A percentile compares a stretch with the other conserved stretches of the same genome.
Conservation (phyloP, 2,113 vertebrate genomes). For the Scytalopus superciliaris region DNA sequence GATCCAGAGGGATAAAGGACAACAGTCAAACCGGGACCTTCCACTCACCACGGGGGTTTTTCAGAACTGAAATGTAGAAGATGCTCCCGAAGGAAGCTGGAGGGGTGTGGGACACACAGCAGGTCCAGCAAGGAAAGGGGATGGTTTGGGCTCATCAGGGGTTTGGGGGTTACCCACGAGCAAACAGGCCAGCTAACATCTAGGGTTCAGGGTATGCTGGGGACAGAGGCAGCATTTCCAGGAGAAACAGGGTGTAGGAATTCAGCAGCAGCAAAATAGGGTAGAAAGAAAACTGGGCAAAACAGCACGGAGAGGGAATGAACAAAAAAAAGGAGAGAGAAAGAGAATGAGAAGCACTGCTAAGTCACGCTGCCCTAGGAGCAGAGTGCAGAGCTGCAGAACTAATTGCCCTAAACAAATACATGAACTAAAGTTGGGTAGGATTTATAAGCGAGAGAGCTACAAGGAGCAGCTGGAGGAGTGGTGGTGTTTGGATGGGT, state of each 20-base stretch:
- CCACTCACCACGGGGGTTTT: fast-evolving
- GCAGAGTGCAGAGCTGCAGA: neutral
- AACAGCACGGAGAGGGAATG: neutral
- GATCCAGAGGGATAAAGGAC: slow-evolving; percentile 13
- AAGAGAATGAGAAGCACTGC: neutral
- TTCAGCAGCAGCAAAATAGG: neutral
- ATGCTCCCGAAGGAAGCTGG: neutral
- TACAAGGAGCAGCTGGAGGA: slow-evolving; percentile 14
- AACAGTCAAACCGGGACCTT: neutral
- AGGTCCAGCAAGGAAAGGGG: neutral
- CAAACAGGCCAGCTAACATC: neutral
- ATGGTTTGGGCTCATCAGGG: neutral
- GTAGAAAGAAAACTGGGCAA: neutral
- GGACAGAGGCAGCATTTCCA: neutral
- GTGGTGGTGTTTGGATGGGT: neutral
- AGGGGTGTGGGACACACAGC: neutral
- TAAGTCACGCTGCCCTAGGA: neutral
- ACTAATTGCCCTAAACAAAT: neutral
- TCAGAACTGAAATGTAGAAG: neutral
- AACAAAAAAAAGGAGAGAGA: neutral
- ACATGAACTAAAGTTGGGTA: neutral
- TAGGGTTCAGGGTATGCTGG: neutral
- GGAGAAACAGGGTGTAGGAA: neutral
- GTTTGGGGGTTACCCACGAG: neutral
- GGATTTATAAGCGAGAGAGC: slow-evolving; percentile 18